Evolutionary conservation across 2,888 invertebrate genomes (phyloP).

Genomic region (Eilema depressum): DNA sequence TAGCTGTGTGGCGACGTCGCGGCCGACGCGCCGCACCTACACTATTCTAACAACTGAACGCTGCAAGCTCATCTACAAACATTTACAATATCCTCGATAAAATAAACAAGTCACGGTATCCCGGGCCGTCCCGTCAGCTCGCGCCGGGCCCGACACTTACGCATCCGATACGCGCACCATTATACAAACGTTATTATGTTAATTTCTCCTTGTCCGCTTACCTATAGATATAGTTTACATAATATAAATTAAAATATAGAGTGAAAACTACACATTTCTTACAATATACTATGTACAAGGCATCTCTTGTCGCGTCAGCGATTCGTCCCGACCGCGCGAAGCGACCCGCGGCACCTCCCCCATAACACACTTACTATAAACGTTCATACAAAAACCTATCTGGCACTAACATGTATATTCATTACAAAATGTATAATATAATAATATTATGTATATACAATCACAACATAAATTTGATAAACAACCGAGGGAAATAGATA

Average conservation of each 20-base stretch:
- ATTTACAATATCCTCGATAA: slow-evolving; percentile 70
- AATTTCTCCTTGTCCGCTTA: slow-evolving; percentile 76
- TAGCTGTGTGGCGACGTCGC: slow-evolving; percentile 54
- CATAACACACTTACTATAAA: slow-evolving; percentile 66
- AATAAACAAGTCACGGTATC: slow-evolving; percentile 63
- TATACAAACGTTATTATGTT: slow-evolving; percentile 72
- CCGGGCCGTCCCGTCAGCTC: slow-evolving; percentile 55
- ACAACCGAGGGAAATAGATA: slow-evolving; percentile 82
- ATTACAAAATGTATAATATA: slow-evolving; percentile 86
- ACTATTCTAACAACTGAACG: slow-evolving; percentile 68
- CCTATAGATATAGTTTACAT: slow-evolving; percentile 82
- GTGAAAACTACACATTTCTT: slow-evolving; percentile 85
- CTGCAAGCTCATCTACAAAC: slow-evolving; percentile 82
- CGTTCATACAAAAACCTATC: slow-evolving; percentile 84
- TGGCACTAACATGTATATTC: slow-evolving; percentile 86
- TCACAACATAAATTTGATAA: slow-evolving; percentile 86
- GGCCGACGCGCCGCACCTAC: slow-evolving; percentile 55
- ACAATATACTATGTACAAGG: slow-evolving; percentile 83
- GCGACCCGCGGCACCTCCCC: slow-evolving; percentile 23
- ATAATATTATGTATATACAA: slow-evolving; percentile 82
- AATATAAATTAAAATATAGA: slow-evolving; percentile 84
- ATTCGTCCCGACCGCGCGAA: slow-evolving; percentile 50
- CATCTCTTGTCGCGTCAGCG: slow-evolving; percentile 72
- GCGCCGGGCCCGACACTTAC: slow-evolving; percentile 61
- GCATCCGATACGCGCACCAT: slow-evolving; percentile 53